phyloP scores from a whole-genome alignment of 2,113 vertebrate species.

The rabbit (Oryctolagus cuniculus) region mOryCun1.1 NC_091435.1:58398001-58398500 shows the following conservation, averaged over 20 bases:
- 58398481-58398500: not conserved
- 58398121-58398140: not conserved
- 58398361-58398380: conserved; percentile 9
- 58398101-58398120: not conserved
- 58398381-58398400: not conserved
- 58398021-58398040: not conserved
- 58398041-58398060: not conserved
- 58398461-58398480: not conserved
- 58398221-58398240: not conserved
- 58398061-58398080: not conserved
- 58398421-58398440: not conserved
- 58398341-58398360: not conserved
- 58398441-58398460: conserved; percentile 1
- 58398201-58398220: not conserved
- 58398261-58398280: not conserved
- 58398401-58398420: not conserved
- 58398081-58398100: not conserved
- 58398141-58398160: not conserved
- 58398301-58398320: not conserved
- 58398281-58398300: not conserved
- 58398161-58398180: not conserved
- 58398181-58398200: not conserved
- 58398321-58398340: not conserved
- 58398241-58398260: not conserved
- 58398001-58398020: not conserved